phyloP scores from a whole-genome alignment of 2,888 invertebrate species.

The Hypena proboscidalis region DNA sequence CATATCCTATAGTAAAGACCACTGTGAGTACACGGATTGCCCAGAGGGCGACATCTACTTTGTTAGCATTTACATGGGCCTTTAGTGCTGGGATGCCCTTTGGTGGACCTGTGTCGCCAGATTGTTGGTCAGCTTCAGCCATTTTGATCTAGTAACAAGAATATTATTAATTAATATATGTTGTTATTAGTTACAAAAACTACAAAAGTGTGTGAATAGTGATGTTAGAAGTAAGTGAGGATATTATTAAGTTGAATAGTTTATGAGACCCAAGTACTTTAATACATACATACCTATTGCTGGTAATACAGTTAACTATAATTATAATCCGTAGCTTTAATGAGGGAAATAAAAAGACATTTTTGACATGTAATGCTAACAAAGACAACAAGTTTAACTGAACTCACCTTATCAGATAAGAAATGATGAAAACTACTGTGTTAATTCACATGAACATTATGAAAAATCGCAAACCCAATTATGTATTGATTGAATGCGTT shows the following conservation, averaged over 20 bases:
- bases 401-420: constrained; percentile 46
- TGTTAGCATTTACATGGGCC: constrained; percentile 91
- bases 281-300: too few species aligned
- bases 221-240: too few species aligned
- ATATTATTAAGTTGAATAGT: too few species aligned
- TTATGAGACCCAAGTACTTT: too few species aligned
- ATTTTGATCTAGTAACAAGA: constrained; percentile 55
- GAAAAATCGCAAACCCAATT: constrained; percentile 20
- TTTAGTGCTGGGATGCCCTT: constrained; percentile 88
- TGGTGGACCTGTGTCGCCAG: constrained; percentile 74
- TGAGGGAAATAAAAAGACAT: constrained; percentile 20
- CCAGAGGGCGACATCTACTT: constrained; percentile 95
- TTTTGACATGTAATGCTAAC: too few species aligned
- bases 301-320: too few species aligned
- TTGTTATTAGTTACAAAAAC: too few species aligned
- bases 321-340: too few species aligned
- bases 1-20: constrained; percentile 92
- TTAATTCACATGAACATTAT: constrained; percentile 11
- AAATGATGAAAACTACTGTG: constrained; percentile 33
- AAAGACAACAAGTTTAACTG: constrained; percentile 13
- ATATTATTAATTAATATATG: neutral
- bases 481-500: constrained; percentile 19
- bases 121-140: constrained; percentile 67
- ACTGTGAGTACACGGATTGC: constrained; percentile 93
- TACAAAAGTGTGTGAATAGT: too few species aligned